These are phyloP conservation scores for Sarcophaga variegata DNA, from an alignment of 2,888 invertebrate genomes.

Conservation along the genomic window DNA sequence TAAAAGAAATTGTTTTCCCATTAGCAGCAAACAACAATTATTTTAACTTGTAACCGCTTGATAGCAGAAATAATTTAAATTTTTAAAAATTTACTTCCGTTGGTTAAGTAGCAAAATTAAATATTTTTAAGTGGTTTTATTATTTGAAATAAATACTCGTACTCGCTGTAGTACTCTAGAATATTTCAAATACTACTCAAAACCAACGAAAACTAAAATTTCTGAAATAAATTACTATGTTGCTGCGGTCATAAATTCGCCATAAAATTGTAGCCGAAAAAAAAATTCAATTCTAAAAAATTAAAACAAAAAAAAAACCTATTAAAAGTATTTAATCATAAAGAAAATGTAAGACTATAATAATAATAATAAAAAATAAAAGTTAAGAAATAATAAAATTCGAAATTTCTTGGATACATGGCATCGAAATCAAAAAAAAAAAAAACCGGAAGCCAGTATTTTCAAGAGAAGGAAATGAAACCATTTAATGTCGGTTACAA, in stretches of 20 bases:
- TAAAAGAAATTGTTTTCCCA: too few species aligned
- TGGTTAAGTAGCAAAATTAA: too few species aligned
- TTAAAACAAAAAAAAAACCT: not conserved
- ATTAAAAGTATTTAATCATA: conserved; percentile 6
- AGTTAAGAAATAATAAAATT: not conserved
- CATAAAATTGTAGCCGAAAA: conserved; percentile 17
- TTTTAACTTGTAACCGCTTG: too few species aligned
- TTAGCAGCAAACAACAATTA: too few species aligned
- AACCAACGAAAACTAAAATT: not conserved
- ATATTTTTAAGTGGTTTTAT: too few species aligned
- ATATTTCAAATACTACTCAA: too few species aligned
- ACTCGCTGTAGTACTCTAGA: too few species aligned
- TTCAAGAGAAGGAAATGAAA: conserved; percentile 18
- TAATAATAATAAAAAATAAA: not conserved
- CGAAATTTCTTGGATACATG: not conserved
- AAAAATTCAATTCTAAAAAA: conserved; percentile 12
- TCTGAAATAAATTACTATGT: not conserved
- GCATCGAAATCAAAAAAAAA: not conserved
- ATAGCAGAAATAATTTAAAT: too few species aligned
- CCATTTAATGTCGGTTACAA: conserved; percentile 17
- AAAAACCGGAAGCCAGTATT: conserved; percentile 5
- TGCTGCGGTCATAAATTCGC: not conserved
- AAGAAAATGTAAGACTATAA: not conserved
- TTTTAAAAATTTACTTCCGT: too few species aligned
- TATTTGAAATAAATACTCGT: too few species aligned